phyloP scores from a whole-genome alignment of 2,888 invertebrate species.

The Agrenia bidenticulata region DNA sequence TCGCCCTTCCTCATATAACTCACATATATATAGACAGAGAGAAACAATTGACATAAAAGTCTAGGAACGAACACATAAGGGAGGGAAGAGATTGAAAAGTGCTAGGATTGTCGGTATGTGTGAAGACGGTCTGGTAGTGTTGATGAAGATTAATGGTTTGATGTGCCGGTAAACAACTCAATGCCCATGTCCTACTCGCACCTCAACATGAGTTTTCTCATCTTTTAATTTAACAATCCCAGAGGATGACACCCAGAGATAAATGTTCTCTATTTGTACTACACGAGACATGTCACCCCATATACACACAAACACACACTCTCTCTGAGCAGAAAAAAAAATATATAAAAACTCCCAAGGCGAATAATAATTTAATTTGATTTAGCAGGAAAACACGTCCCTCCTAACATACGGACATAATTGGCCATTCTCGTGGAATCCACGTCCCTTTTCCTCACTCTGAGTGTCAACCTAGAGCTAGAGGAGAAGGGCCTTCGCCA shows the following conservation, averaged over 20 bases:
- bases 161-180: constrained; percentile 5
- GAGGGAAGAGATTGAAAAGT: too few species aligned
- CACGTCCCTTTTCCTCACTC: too few species aligned
- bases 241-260: constrained; percentile 3
- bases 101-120: neutral
- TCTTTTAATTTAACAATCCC: constrained; percentile 3
- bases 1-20: too few species aligned
- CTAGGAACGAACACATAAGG: too few species aligned
- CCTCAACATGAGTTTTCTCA: constrained; percentile 4
- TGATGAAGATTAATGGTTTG: constrained; percentile 50
- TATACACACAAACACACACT: neutral
- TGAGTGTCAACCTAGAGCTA: too few species aligned
- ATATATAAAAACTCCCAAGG: constrained; percentile 11
- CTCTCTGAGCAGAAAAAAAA: neutral
- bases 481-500: too few species aligned
- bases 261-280: constrained; percentile 7
- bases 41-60: too few species aligned
- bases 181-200: neutral
- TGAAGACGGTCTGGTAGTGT: constrained; percentile 4
- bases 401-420: neutral
- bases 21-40: too few species aligned
- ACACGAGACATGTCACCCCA: neutral
- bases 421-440: too few species aligned
- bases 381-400: constrained; percentile 16
- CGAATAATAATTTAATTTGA: constrained; percentile 15